Conservation (phyloP, 2,113 vertebrate species). For the Struthio camelus region DNA sequence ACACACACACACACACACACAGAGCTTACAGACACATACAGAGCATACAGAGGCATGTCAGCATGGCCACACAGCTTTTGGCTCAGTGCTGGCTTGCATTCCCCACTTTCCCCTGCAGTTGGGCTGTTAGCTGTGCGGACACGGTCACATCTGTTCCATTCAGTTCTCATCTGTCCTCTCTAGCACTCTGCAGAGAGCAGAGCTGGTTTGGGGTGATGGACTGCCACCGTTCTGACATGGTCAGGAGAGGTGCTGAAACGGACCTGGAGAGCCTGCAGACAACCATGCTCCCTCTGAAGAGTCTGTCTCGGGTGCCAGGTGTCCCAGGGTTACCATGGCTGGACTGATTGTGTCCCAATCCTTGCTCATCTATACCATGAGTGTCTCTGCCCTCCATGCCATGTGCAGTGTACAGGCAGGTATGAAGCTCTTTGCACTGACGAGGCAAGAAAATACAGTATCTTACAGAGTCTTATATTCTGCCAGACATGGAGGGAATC, state of each 20-base stretch:
- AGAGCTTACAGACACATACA: background rate
- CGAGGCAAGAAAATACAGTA: slow-evolving; percentile 25
- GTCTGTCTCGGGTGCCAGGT: background rate
- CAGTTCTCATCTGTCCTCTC: background rate
- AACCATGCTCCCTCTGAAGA: accelerated
- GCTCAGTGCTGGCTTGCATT: background rate
- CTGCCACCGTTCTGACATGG: background rate
- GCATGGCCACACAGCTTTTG: background rate
- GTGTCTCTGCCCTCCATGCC: background rate
- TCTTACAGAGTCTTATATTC: background rate
- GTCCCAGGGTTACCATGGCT: background rate
- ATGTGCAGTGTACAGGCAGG: background rate
- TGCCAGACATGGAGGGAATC: background rate
- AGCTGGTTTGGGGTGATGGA: background rate
- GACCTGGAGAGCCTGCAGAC: background rate
- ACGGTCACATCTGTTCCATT: background rate
- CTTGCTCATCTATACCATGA: background rate
- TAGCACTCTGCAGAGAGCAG: background rate
- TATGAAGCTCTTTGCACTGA: background rate
- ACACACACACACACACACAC: background rate
- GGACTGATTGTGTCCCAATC: background rate
- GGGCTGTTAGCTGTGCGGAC: background rate
- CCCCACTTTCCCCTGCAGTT: background rate
- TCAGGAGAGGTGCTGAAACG: background rate
- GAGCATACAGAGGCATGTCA: background rate